These are phyloP conservation scores for Dynastes maya DNA, from an alignment of 2,888 invertebrate species.

Conservation along the genomic window DNA sequence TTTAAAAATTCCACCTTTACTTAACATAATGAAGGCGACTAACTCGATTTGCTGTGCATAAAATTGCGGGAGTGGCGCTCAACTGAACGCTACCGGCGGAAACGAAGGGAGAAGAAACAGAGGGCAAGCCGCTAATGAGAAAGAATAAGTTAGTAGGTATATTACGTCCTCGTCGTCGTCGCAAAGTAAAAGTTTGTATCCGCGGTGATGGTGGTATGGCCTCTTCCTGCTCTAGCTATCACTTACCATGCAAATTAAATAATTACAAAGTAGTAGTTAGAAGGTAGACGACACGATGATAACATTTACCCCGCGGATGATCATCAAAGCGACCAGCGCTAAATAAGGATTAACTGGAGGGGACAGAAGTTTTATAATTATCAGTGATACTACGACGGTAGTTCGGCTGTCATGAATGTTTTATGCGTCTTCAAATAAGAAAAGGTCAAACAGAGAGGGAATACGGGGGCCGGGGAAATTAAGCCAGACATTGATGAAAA, in stretches of 20 bases:
- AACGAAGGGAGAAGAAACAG: conserved; percentile 51
- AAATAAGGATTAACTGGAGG: conserved; percentile 61
- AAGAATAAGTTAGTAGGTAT: conserved; percentile 65
- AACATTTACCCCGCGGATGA: conserved; percentile 62
- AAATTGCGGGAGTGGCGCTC: conserved; percentile 59
- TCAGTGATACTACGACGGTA: conserved; percentile 52
- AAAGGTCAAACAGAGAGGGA: neutral
- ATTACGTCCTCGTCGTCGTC: conserved; percentile 54
- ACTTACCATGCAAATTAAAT: conserved; percentile 70
- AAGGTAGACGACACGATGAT: conserved; percentile 63
- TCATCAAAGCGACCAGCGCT: conserved; percentile 63
- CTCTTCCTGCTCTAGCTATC: conserved; percentile 64
- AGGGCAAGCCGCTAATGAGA: conserved; percentile 62
- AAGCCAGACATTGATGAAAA: neutral
- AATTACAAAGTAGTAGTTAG: conserved; percentile 66
- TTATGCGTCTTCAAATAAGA: conserved; percentile 39
- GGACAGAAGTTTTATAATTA: conserved; percentile 67
- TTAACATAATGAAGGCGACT: conserved; percentile 66
- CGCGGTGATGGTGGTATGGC: conserved; percentile 58
- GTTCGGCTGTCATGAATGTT: conserved; percentile 40
- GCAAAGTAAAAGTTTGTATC: conserved; percentile 64
- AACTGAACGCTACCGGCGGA: conserved; percentile 55
- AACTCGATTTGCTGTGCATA: conserved; percentile 64
- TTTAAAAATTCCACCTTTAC: conserved; percentile 57
- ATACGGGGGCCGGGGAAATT: neutral